Conservation (phyloP, 2,888 invertebrate genomes). For the Byasa hedistus region DNA sequence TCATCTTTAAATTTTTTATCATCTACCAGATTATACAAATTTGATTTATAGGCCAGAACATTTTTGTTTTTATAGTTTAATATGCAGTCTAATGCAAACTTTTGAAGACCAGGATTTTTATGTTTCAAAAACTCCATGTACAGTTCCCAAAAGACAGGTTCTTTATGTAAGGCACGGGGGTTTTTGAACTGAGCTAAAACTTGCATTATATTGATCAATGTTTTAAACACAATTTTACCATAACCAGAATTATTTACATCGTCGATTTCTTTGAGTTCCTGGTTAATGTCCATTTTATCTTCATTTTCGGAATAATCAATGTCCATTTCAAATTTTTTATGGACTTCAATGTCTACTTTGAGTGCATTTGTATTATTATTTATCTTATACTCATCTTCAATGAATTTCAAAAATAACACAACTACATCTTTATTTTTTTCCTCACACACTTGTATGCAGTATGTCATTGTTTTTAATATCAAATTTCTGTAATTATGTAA, state of each 20-base stretch:
- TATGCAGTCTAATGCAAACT: constrained; percentile 91
- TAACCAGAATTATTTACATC: constrained; percentile 53
- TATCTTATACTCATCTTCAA: constrained; percentile 81
- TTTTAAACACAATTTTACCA: constrained; percentile 71
- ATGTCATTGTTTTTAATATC: constrained; percentile 88
- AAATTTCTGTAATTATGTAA: constrained; percentile 87
- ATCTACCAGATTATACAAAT: constrained; percentile 89
- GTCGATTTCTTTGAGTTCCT: constrained; percentile 49
- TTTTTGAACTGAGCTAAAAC: constrained; percentile 90
- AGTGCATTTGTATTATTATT: constrained; percentile 61
- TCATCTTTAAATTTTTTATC: constrained; percentile 94
- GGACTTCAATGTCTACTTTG: constrained; percentile 80
- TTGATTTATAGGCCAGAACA: constrained; percentile 88
- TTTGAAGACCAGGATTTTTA: constrained; percentile 89
- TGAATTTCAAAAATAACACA: constrained; percentile 88
- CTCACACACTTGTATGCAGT: constrained; percentile 88
- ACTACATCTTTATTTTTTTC: constrained; percentile 89
- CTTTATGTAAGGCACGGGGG: constrained; percentile 88
- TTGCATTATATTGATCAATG: constrained; percentile 84
- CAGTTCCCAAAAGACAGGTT: constrained; percentile 86
- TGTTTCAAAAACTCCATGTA: constrained; percentile 90
- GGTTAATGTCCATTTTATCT: constrained; percentile 60
- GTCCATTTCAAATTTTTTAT: constrained; percentile 68
- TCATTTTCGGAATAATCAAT: constrained; percentile 51
- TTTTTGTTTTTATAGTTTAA: constrained; percentile 91